Evolutionary conservation across 2,797 vertebrate genomes (phyloP), one percentile per base, ranked within the genome.

Genomic region (Chaunax sp.): DNA sequence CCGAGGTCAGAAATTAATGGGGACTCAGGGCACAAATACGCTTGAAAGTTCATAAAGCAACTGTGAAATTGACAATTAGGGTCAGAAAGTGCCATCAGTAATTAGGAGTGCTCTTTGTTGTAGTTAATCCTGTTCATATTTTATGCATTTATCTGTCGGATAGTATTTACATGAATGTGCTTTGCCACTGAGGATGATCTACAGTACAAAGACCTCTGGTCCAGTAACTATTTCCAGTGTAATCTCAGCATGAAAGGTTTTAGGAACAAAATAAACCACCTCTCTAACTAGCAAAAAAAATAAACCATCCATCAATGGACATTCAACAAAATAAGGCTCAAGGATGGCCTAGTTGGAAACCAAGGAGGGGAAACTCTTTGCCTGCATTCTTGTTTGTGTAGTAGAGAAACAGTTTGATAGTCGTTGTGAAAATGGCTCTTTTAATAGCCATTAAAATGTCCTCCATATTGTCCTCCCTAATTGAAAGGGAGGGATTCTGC

Each of bases 1-100:
- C 37, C 2, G 6, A 46, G 23, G 81, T 85, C 64, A 84, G 64
- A n/a, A 30, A 73, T 72, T 61, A 85, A 87, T 78, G 54, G 49
- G 72, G 33, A 33, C 41, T 65, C 28, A 6, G 55, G 66, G 69
- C 38, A 6, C 55, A 70, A 64, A 80, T 46, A 30, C 60, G 69
- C 60, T 78, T 69, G 16, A 63, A 68, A 46, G 30, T 65, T 77
- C 35, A 47, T 56, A 26, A 80, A 77, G 69, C 2, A 4, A 38
- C 35, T 4, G 40, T 25, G 11, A 71, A 68, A 76, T 58, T 12
- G 59, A 60, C 59, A 72, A 64, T 38, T 5, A 22, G 20, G 41
- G 62, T 67, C 38, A 72, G 30, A 51, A 77, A 67, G 64, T 51
- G 30, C 16, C 5, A 6, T 5, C 14, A 11, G n/a, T 61, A 65